A percentile compares a stretch with the other conserved stretches of the same genome.
Conservation (phyloP, 2,797 vertebrate genomes). For the Bryconaethiops microstoma region DNA sequence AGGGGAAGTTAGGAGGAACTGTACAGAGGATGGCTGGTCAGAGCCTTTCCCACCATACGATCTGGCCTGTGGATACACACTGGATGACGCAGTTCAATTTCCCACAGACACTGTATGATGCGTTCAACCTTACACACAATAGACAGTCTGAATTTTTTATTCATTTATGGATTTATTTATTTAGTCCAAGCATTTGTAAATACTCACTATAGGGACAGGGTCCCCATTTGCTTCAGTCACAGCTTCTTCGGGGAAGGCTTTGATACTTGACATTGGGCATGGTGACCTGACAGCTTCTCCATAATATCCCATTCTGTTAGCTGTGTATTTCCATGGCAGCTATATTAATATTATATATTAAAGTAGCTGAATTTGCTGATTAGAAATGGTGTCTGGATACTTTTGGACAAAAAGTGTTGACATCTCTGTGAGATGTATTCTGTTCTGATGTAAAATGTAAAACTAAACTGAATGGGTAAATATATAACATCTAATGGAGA, state of each 20-base stretch:
- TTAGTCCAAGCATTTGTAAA: background rate
- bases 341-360: background rate
- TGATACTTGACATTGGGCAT: too few species aligned
- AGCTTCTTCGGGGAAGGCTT: background rate
- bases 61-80: slow-evolving; percentile 79
- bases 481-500: background rate
- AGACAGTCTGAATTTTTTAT: background rate
- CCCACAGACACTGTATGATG: slow-evolving; percentile 34
- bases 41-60: slow-evolving; percentile 76
- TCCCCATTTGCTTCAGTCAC: background rate
- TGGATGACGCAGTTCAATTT: slow-evolving; percentile 63
- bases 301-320: background rate
- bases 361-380: background rate
- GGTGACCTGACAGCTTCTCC: background rate
- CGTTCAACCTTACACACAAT: background rate
- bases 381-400: background rate
- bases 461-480: background rate
- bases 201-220: background rate
- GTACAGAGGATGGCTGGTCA: slow-evolving; percentile 81
- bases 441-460: background rate
- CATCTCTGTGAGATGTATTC: too few species aligned
- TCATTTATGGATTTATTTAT: background rate
- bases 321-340: background rate
- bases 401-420: background rate
- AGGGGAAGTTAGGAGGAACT: slow-evolving; percentile 84